phyloP scores from a whole-genome alignment of 2,797 vertebrate species.

The Hippocampus kuda region DNA sequence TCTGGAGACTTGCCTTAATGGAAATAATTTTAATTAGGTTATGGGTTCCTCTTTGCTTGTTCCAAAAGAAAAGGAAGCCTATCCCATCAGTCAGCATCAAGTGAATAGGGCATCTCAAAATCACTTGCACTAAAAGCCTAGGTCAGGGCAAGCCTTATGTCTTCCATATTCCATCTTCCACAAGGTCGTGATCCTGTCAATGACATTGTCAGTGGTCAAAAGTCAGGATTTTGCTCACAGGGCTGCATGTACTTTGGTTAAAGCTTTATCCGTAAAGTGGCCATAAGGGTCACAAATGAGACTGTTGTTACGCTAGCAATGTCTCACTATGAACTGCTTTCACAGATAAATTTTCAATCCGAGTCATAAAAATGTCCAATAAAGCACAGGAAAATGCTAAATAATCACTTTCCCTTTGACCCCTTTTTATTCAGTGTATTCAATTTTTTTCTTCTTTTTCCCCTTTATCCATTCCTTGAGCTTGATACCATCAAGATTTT shows the following conservation, averaged over 20 bases:
- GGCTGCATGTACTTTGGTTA: constrained; percentile 29
- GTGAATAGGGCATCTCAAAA: constrained; percentile 26
- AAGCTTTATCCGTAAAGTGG: constrained; percentile 39
- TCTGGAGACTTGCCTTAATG: not conserved
- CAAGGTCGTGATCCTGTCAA: constrained; percentile 40
- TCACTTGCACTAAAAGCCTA: constrained; percentile 46
- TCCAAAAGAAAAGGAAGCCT: constrained; percentile 1
- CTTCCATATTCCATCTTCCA: constrained; percentile 36
- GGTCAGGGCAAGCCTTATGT: constrained; percentile 30
- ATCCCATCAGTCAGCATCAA: constrained; percentile 39
- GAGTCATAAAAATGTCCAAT: constrained; percentile 40
- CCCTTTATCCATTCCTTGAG: not conserved
- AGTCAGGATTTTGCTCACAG: constrained; percentile 36
- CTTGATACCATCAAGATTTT: not conserved
- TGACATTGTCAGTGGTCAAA: constrained; percentile 41
- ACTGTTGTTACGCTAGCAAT: constrained; percentile 30
- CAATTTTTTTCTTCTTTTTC: too few species aligned
- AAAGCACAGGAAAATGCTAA: constrained; percentile 10
- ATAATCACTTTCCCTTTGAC: constrained; percentile 4
- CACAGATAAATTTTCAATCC: constrained; percentile 33
- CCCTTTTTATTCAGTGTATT: not conserved
- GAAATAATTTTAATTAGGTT: not conserved
- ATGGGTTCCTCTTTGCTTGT: not conserved
- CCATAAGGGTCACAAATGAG: constrained; percentile 30
- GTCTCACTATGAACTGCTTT: constrained; percentile 2